phyloP scores from a whole-genome alignment of 2,797 vertebrate species.

The Monodelphis domestica region DNA sequence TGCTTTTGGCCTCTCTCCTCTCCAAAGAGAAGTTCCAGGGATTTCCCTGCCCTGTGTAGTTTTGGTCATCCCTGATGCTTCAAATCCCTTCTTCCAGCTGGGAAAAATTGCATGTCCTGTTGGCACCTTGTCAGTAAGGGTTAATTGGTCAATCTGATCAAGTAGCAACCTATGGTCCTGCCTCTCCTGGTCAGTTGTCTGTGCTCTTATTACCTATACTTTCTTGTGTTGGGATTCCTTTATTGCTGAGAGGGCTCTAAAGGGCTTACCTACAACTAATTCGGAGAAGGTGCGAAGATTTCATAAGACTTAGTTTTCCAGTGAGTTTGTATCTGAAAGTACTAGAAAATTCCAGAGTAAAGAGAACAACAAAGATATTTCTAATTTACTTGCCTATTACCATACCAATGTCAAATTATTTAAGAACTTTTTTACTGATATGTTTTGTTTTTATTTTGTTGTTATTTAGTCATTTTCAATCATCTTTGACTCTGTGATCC shows the following conservation, averaged over 20 bases:
- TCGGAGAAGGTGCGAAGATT: no score
- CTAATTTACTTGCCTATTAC: neutral
- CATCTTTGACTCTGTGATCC: no score
- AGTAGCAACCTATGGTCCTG: neutral
- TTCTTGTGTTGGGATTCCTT: neutral
- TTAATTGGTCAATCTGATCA: neutral
- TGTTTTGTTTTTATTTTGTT: neutral
- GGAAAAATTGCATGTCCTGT: neutral
- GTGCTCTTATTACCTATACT: neutral
- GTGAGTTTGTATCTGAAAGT: neutral
- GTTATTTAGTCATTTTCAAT: no score
- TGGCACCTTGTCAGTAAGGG: neutral
- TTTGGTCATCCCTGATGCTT: neutral
- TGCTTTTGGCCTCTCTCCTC: neutral
- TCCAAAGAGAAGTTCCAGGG: neutral
- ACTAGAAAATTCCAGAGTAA: neutral
- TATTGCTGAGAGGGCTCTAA: neutral
- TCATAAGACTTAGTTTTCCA: neutral
- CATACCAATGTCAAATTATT: neutral
- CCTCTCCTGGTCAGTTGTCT: neutral
- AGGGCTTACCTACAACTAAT: neutral
- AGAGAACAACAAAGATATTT: neutral
- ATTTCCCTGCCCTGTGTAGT: neutral
- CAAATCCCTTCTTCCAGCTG: neutral
- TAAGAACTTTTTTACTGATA: neutral